These are phyloP conservation scores for Zosterops hypoxanthus DNA, from an alignment of 2,113 vertebrate species.

Conservation along the genomic window DNA sequence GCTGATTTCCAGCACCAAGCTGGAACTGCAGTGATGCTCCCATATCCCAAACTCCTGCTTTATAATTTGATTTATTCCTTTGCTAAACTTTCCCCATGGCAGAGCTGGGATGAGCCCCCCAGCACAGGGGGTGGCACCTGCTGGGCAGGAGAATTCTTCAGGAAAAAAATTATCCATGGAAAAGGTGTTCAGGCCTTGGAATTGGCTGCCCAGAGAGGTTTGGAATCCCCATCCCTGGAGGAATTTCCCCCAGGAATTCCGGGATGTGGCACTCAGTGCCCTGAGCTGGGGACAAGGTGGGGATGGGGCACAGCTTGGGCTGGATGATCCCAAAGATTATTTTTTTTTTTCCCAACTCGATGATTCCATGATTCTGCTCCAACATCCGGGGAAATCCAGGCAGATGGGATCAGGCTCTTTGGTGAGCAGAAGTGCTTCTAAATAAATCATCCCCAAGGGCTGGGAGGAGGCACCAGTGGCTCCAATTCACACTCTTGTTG, in stretches of 20 bases:
- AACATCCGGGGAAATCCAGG: neutral
- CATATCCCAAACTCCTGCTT: fast-evolving
- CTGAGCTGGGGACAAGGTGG: neutral
- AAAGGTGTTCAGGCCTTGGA: neutral
- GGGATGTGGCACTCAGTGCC: neutral
- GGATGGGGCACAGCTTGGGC: fast-evolving
- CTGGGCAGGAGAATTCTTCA: neutral
- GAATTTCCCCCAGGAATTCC: neutral
- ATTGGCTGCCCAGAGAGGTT: neutral
- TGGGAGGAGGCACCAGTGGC: slow-evolving; percentile 47
- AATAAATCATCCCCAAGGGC: slow-evolving; percentile 59
- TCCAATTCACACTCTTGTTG: slow-evolving; percentile 18
- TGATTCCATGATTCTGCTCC: neutral
- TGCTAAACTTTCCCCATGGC: neutral
- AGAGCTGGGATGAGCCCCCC: fast-evolving
- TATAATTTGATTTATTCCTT: neutral
- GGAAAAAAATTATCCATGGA: neutral
- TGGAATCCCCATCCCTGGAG: neutral
- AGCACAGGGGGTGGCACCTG: neutral
- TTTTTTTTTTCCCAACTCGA: neutral
- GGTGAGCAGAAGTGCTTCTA: slow-evolving; percentile 32
- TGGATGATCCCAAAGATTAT: neutral
- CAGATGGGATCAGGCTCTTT: neutral
- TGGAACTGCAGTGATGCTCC: neutral
- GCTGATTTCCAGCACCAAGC: neutral